Percentiles rank a stretch among this genome's conserved stretches.
Evolutionary conservation across 2,888 invertebrate species (phyloP).

Genomic region (Melipona beecheii): DNA sequence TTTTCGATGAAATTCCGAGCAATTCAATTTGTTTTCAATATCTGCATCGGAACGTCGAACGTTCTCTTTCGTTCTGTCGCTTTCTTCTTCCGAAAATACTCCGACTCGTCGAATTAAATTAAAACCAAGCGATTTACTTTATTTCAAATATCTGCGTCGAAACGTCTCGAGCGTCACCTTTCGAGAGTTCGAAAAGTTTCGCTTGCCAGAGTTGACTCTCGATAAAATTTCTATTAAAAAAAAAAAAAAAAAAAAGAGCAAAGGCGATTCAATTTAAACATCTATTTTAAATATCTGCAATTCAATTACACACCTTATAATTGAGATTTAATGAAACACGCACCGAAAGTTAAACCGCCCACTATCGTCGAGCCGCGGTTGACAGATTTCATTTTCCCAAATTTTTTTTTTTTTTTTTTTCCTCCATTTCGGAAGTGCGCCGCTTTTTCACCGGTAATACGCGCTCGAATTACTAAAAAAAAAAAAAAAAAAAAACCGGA

Average conservation of each 20-base stretch:
- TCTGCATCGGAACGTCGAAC: too few species aligned
- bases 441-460: constrained; percentile 4
- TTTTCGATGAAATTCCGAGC: too few species aligned
- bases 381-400: neutral
- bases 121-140: too few species aligned
- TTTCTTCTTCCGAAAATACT: too few species aligned
- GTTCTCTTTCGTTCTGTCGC: too few species aligned
- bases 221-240: neutral
- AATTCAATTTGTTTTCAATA: too few species aligned
- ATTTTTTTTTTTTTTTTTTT: neutral
- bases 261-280: neutral
- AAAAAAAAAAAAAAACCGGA: constrained; percentile 26
- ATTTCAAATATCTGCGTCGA: too few species aligned
- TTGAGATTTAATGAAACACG: neutral
- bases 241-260: too few species aligned
- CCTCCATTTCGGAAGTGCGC: neutral
- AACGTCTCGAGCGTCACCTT: too few species aligned
- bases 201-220: neutral
- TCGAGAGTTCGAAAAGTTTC: too few species aligned
- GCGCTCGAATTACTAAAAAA: constrained; percentile 28
- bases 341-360: neutral
- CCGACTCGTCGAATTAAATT: too few species aligned
- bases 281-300: neutral
- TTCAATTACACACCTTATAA: neutral
- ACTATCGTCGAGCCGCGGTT: too few species aligned